Percentiles rank a stretch among this genome's conserved stretches.
Conservation (phyloP, 2,113 vertebrate species). For the Podilymbus podiceps region DNA sequence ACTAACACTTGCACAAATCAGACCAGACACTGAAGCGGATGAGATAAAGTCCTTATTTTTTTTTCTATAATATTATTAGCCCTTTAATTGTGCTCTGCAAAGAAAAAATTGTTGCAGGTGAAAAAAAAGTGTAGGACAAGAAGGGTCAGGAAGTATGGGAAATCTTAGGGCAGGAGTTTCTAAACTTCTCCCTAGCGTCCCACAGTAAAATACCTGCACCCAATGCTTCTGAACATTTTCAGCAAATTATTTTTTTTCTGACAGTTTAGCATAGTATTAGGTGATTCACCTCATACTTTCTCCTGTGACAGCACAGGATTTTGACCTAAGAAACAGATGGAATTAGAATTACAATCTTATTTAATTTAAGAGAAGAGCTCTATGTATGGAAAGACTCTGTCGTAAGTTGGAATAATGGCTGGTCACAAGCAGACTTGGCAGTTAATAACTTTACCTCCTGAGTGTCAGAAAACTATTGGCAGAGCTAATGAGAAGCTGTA, state of each 20-base stretch:
- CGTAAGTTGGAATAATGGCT: not conserved
- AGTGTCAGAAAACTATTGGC: not conserved
- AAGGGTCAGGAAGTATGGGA: not conserved
- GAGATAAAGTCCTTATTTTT: not conserved
- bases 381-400: not conserved
- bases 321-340: not conserved
- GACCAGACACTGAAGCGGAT: accelerated
- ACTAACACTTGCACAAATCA: not conserved
- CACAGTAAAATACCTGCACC: not conserved
- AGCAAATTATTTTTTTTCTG: not conserved
- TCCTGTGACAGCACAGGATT: not conserved
- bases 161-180: not conserved
- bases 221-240: not conserved
- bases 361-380: not conserved
- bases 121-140: not conserved
- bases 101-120: not conserved
- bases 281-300: not conserved
- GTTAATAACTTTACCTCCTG: conserved; percentile 40
- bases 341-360: not conserved
- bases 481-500: not conserved
- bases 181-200: not conserved
- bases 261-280: not conserved
- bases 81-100: not conserved
- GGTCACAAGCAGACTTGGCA: not conserved
- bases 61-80: not conserved